A percentile compares a stretch with the other conserved stretches of the same genome.
phyloP scores from a whole-genome alignment of 2,888 invertebrate species.

The Pollenia griseotomentosa region DNA sequence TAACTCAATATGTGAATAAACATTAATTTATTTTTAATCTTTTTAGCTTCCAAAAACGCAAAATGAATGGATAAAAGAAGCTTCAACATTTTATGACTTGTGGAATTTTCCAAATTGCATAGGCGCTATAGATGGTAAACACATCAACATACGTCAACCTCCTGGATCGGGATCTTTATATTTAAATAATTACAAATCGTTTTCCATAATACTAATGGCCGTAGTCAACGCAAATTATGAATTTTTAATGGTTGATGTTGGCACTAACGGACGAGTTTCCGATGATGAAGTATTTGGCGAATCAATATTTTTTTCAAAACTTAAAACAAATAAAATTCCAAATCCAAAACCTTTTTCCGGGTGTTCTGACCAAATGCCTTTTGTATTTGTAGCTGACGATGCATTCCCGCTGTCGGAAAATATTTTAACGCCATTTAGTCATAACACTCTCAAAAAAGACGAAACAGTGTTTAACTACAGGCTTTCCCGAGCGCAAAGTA shows the following conservation, averaged over 20 bases:
- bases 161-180: no score
- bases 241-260: background rate
- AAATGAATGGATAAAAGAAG: no score
- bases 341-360: background rate
- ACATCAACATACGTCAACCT: no score
- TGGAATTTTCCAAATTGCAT: no score
- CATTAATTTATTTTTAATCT: no score
- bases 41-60: no score
- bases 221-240: no score
- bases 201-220: no score
- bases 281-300: background rate
- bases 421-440: background rate
- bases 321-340: background rate
- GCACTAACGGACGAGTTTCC: background rate
- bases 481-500: background rate
- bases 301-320: background rate
- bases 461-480: background rate
- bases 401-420: background rate
- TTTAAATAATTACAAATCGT: no score
- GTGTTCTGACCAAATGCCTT: background rate
- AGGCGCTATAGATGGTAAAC: no score
- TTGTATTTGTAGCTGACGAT: background rate
- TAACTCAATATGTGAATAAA: no score
- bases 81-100: no score
- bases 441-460: background rate